phyloP scores from a whole-genome alignment of 2,888 invertebrate genomes.

The Rhopalosiphum nymphaeae region DNA sequence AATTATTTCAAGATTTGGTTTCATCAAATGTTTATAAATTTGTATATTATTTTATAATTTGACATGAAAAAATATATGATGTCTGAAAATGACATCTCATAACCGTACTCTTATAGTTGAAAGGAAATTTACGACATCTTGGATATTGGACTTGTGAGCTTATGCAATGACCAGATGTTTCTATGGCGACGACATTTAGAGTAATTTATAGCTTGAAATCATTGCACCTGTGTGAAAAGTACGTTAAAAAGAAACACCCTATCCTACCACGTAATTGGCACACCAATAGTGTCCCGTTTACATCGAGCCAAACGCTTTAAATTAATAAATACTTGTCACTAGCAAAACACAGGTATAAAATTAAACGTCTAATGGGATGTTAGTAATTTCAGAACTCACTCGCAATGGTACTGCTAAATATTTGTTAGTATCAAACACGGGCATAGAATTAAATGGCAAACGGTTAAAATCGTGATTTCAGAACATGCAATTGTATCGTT shows the following conservation, averaged over 20 bases:
- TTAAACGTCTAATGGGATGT: neutral
- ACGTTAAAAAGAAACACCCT: slow-evolving; percentile 27
- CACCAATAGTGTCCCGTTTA: slow-evolving; percentile 8
- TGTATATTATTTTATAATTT: slow-evolving; percentile 18
- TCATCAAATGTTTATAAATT: neutral
- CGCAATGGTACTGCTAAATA: neutral
- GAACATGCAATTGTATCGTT: neutral
- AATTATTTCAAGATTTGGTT: neutral
- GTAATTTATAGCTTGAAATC: slow-evolving; percentile 53
- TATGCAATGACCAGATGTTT: slow-evolving; percentile 52
- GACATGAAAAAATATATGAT: neutral
- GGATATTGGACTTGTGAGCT: slow-evolving; percentile 44
- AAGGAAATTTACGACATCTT: slow-evolving; percentile 39
- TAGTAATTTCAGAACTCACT: neutral
- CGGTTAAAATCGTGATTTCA: neutral
- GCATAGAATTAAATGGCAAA: neutral
- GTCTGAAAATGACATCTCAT: slow-evolving; percentile 8
- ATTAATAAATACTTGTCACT: slow-evolving; percentile 32
- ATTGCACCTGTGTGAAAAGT: slow-evolving; percentile 59
- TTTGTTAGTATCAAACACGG: neutral
- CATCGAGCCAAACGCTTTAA: slow-evolving; percentile 8
- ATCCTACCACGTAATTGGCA: slow-evolving; percentile 23
- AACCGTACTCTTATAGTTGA: slow-evolving; percentile 21
- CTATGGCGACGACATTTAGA: slow-evolving; percentile 55
- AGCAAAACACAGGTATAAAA: neutral